phyloP scores from a whole-genome alignment of 1,140 invertebrate genomes.

The Drosophila rufa region DNA sequence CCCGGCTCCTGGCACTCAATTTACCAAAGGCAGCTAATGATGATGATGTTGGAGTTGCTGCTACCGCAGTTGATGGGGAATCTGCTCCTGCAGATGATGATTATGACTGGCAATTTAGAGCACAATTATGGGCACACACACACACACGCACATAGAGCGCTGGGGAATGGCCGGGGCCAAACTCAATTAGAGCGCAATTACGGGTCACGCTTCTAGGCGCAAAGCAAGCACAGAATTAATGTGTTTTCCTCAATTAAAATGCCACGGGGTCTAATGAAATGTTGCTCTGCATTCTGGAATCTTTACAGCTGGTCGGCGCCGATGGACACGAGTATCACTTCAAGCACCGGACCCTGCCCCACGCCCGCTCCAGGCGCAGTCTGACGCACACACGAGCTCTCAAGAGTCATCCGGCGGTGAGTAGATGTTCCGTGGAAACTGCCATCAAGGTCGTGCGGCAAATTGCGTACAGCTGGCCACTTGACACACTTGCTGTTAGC shows the following conservation, averaged over 20 bases:
- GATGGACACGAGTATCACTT: slow-evolving; percentile 96
- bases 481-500: slow-evolving; percentile 4
- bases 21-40: slow-evolving; percentile 63
- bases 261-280: slow-evolving; percentile 58
- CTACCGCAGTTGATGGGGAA: slow-evolving; percentile 4
- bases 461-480: slow-evolving; percentile 3
- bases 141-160: slow-evolving; percentile 1
- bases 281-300: slow-evolving; percentile 30
- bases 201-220: slow-evolving; percentile 46
- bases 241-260: slow-evolving; percentile 74
- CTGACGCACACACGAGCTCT: slow-evolving; percentile 93
- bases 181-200: slow-evolving; percentile 78
- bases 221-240: slow-evolving; percentile 61
- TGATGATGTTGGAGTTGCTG: slow-evolving; percentile 43
- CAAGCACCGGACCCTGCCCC: slow-evolving; percentile 94
- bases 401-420: slow-evolving; percentile 96
- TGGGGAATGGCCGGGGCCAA: slow-evolving; percentile 33
- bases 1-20: slow-evolving; percentile 56
- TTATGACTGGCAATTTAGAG: slow-evolving; percentile 76
- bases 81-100: slow-evolving; percentile 42
- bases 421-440: slow-evolving; percentile 73
- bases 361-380: slow-evolving; percentile 93
- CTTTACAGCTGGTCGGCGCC: slow-evolving; percentile 89
- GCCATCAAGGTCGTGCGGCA: slow-evolving; percentile 9
- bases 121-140: slow-evolving; percentile 59